Percentiles rank a stretch among this genome's conserved stretches.
phyloP scores from a whole-genome alignment of 2,113 vertebrate genomes.

The Semnornis frantzii region DNA sequence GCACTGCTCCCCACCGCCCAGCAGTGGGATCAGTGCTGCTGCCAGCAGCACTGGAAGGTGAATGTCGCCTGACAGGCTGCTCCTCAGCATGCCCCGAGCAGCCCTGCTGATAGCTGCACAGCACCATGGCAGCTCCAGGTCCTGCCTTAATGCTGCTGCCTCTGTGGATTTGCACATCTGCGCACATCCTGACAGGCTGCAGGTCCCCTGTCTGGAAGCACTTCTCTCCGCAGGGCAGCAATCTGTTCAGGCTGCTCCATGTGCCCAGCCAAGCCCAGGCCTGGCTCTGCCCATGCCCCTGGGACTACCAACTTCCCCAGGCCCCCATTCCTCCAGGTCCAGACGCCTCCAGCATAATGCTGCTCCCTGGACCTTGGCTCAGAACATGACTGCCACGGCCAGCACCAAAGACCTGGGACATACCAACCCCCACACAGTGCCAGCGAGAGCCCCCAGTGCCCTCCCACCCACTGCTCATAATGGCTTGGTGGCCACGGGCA shows the following conservation, averaged over 20 bases:
- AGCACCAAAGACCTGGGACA: neutral
- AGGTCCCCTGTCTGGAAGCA: neutral
- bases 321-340: rapidly evolving
- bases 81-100: neutral
- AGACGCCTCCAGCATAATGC: neutral
- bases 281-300: neutral
- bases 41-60: neutral
- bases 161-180: neutral
- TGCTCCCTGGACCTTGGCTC: rapidly evolving
- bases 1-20: neutral
- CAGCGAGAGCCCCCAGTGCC: rapidly evolving
- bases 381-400: rapidly evolving
- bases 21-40: neutral
- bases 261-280: rapidly evolving
- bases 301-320: rapidly evolving
- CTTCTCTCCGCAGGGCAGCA: rapidly evolving
- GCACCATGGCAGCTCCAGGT: rapidly evolving
- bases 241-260: neutral
- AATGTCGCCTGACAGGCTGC: neutral
- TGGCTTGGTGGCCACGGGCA: rapidly evolving
- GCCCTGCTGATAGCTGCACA: neutral
- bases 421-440: rapidly evolving
- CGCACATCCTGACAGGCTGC: rapidly evolving
- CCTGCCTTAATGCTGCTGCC: neutral
- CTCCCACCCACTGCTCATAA: neutral